These are phyloP conservation scores for Hystrix brachyura DNA, from an alignment of 2,113 vertebrate species.

Conservation along the genomic window DNA sequence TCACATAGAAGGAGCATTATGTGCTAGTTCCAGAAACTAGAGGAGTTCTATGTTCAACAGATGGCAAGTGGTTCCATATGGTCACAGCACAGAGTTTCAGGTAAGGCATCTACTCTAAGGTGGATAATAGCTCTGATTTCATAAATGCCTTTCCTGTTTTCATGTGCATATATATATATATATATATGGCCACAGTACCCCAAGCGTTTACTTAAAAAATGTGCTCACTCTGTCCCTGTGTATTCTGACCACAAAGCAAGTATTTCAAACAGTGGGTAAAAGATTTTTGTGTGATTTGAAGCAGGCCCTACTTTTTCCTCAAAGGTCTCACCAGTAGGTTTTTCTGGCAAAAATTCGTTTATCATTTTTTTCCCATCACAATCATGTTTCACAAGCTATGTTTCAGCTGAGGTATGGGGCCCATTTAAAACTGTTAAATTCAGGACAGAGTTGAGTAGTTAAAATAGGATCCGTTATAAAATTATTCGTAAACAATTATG, in stretches of 20 bases:
- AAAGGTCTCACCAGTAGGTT: not conserved
- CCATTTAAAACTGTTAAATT: not conserved
- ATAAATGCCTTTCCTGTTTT: not conserved
- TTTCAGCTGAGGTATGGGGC: not conserved
- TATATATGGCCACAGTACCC: not conserved
- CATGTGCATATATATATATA: not conserved
- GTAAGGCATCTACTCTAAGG: not conserved
- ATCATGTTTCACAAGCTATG: not conserved
- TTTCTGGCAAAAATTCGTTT: not conserved
- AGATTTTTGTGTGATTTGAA: not conserved
- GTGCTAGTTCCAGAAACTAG: not conserved
- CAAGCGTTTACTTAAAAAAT: not conserved
- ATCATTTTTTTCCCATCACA: not conserved
- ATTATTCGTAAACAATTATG: not conserved
- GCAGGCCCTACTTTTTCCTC: not conserved
- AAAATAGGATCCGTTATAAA: slow-evolving; percentile 24
- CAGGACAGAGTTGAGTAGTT: not conserved
- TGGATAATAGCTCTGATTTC: not conserved
- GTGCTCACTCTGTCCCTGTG: rapidly evolving
- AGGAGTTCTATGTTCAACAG: not conserved
- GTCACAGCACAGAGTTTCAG: not conserved
- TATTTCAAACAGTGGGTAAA: not conserved
- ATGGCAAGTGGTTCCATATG: not conserved
- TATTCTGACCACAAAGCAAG: not conserved
- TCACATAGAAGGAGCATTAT: not conserved